Evolutionary conservation across 2,113 vertebrate species (phyloP), one percentile per base, ranked within the genome.

Genomic region (Emydocephalus ijimae): DNA sequence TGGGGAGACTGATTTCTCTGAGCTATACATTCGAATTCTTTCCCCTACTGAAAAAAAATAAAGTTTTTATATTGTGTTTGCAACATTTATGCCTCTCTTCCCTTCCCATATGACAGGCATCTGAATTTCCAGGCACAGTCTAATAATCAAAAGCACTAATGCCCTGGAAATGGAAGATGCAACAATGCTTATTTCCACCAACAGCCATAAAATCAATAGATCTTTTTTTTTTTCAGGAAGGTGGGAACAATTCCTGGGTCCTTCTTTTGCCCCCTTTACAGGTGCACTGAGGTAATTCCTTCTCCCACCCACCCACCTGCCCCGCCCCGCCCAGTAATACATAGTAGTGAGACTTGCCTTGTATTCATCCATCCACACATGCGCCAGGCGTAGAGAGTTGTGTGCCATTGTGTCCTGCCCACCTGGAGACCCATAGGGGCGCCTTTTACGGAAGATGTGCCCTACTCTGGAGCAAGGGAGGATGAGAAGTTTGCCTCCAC

Each of bases 281-380:
- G 45, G 18, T 3, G 1, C n/a, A 85, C 0, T 50, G 24, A 56
- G 91, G 92, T 88, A 81, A 88, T 14, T 10, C 2, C 11, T 29
- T 85, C 55, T 12, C 1, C 26, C 61, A 29, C 4, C 10, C 26
- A 12, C 48, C 7, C 45, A 6, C 24, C 2, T 23, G 24, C 57
- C 24, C 59, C 3, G 0, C 29, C 29, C 14, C 11, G 2, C 69
- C 11, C 64, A 39, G 55, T 29, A 74, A n/a, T 18, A 45, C 14
- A 39, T 9, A n/a, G 9, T 6, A 2, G 14, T 39, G 29, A 24
- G 52, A 64, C 95, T 92, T 96, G 99, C 99, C 98, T 99, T 99
- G 92, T 99, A 99, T 1, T 99, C 99, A 43, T 99, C 99, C 98
- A 99, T 97, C 99, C 99, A 99, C 1, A 99, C 99, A 0, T 99